These are phyloP conservation scores for Dendrocincla tyrannina DNA, from an alignment of 2,797 vertebrate species.

Conservation along the genomic window DNA sequence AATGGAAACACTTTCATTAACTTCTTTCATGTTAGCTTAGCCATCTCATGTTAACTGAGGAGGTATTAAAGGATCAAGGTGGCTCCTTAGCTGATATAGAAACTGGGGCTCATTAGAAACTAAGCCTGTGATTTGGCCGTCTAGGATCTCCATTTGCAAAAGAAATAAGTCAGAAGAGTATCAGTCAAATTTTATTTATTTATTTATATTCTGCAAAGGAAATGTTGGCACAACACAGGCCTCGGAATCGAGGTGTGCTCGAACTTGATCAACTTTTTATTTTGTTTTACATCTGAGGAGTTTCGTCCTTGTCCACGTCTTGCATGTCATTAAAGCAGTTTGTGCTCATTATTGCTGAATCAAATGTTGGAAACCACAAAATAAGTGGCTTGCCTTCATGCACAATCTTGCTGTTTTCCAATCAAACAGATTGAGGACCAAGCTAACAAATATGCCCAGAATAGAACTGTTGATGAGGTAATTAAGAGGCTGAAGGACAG, in stretches of 20 bases:
- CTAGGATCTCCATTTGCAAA: not conserved
- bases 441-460: not conserved
- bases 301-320: not conserved
- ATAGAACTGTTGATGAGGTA: slow-evolving; percentile 50
- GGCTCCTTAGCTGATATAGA: not conserved
- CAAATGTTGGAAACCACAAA: slow-evolving; percentile 2
- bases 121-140: not conserved
- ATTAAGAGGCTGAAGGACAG: slow-evolving; percentile 53
- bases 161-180: not conserved
- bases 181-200: not conserved
- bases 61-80: slow-evolving; percentile 5
- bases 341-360: slow-evolving; percentile 7
- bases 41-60: not conserved
- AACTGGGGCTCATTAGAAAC: not conserved
- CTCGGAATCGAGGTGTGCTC: not conserved
- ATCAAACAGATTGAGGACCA: slow-evolving; percentile 1
- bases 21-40: slow-evolving; percentile 7
- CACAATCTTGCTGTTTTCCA: slow-evolving; percentile 47
- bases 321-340: not conserved
- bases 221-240: not conserved
- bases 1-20: not conserved
- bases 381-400: not conserved
- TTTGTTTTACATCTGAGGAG: not conserved
- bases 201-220: not conserved
- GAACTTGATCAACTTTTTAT: not conserved